Base-by-base conservation (phyloP, 2,113 vertebrate genomes). In the Phylloscopus trochilus region DNA sequence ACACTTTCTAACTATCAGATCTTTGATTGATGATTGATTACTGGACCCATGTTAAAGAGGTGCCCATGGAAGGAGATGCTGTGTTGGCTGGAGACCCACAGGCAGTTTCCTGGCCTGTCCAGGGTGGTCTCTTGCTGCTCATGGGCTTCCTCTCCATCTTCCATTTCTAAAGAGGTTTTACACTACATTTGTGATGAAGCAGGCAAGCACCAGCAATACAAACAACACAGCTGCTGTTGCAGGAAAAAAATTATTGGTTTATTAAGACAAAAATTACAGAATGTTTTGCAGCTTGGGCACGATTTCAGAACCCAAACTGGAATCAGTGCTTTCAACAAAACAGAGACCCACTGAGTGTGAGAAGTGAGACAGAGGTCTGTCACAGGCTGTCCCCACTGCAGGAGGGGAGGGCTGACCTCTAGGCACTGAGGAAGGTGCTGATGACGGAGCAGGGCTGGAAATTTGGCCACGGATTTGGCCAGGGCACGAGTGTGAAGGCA, bases 391-490 rank as follows among this genome's bases (percentile, higher is more conserved):
- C 51, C 72, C 63, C 60, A 37, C 51, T 53, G 76, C 72, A 66
- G 68, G 80, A 69, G 62, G 33, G 44, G 13, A 75, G 37, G 26
- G 64, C 55, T 74, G 90, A 75, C 76, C 79, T 77, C 63, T 9
- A 97, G 95, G 94, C 96, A 95, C 96, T 81, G 92, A 86, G 90
- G 81, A 86, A 94, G 72, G 55, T 37, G 80, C 49, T 53, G 60
- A 74, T 0, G 2, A 81, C 0, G 0, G 51, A 77, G 19, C 55
- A 77, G 35, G 37, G 43, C 68, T 84, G 62, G 63, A 30, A 77
- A 77, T 41, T 14, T 0, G 4, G 31, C 10, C 69, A 59, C 0
- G 0, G 64, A 37, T 81, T 89, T 4, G 5, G 28, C 31, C 68
- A 73, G 64, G 35, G 73, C 83, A 46, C 3, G 5, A 77, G 46